Evolutionary conservation across 2,888 invertebrate species (phyloP).

Genomic region (Artemia sinica): DNA sequence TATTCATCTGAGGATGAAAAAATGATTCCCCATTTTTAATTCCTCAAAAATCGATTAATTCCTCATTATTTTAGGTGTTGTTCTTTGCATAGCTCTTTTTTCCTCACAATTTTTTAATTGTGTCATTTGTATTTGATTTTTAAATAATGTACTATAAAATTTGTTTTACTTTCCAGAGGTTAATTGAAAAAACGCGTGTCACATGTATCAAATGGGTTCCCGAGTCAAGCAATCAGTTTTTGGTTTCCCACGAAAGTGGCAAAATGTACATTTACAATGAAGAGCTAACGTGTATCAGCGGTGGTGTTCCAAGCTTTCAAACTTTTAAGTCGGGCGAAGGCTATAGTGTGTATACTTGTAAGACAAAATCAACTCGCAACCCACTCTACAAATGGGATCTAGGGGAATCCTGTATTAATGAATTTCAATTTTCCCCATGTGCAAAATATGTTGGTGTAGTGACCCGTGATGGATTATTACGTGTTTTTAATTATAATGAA

Average conservation of each 20-base stretch:
- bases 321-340: conserved; percentile 86
- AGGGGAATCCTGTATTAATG: conserved; percentile 73
- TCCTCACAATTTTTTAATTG: background rate
- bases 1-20: no score
- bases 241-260: conserved; percentile 86
- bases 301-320: conserved; percentile 76
- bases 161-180: conserved; percentile 44
- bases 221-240: conserved; percentile 75
- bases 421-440: conserved; percentile 91
- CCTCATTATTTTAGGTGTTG: no score
- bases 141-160: conserved; percentile 17
- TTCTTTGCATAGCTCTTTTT: no score
- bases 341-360: conserved; percentile 82
- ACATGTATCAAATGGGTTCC: conserved; percentile 98
- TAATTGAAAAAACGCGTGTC: conserved; percentile 82
- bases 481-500: conserved; percentile 76
- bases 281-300: conserved; percentile 68
- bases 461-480: conserved; percentile 46
- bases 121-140: conserved; percentile 27
- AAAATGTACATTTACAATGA: conserved; percentile 95
- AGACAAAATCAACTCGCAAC: conserved; percentile 87
- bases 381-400: conserved; percentile 82
- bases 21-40: no score
- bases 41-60: no score
- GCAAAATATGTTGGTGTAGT: conserved; percentile 80